Conservation (phyloP, 2,888 invertebrate species). For the Acanthosepion lycidas region DNA sequence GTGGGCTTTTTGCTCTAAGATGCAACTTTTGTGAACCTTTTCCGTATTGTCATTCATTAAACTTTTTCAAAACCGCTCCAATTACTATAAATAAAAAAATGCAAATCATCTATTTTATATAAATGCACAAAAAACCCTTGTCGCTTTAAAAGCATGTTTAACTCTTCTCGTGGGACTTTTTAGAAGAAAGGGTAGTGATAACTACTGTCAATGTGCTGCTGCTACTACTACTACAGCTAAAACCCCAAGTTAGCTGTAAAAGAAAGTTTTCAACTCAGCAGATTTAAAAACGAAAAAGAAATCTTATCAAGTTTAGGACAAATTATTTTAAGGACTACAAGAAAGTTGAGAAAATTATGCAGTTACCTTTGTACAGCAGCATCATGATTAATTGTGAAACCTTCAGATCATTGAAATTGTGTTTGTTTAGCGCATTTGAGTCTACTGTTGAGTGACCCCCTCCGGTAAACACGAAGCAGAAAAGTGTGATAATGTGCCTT, state of each 20-base stretch:
- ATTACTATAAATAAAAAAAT: not conserved
- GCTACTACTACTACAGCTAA: not conserved
- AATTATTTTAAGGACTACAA: not conserved
- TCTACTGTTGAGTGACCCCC: constrained; percentile 33
- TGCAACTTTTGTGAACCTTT: not conserved
- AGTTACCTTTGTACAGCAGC: not conserved
- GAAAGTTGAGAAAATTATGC: not conserved
- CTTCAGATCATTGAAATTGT: not conserved
- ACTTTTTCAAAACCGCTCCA: not conserved
- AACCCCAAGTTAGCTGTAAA: not conserved
- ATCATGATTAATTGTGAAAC: not conserved
- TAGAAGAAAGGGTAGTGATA: not conserved
- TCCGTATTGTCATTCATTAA: not conserved
- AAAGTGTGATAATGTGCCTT: not conserved
- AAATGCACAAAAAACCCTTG: not conserved
- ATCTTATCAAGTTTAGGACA: not conserved
- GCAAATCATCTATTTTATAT: not conserved
- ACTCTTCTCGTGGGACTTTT: not conserved
- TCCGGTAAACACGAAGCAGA: constrained; percentile 12
- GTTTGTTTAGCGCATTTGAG: not conserved
- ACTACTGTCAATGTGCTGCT: not conserved
- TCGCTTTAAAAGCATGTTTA: not conserved
- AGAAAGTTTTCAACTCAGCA: not conserved
- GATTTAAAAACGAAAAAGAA: not conserved
- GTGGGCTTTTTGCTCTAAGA: not conserved